phyloP scores from a whole-genome alignment of 2,888 invertebrate genomes.

The Malthinus flaveolus region DNA sequence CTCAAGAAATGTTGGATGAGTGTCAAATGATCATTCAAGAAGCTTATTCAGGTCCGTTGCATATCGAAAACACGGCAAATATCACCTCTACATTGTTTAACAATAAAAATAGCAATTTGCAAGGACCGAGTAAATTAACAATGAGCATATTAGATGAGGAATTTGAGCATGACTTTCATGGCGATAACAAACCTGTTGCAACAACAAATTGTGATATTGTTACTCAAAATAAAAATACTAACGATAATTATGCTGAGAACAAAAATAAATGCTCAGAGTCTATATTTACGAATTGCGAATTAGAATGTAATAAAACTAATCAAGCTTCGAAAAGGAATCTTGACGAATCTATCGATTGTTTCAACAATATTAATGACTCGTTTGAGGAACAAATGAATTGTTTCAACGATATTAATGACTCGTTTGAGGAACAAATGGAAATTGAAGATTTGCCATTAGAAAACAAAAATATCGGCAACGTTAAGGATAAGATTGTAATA shows the following conservation, averaged over 20 bases:
- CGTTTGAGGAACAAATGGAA: constrained; percentile 10
- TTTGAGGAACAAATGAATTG: constrained; percentile 16
- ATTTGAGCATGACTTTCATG: constrained; percentile 11
- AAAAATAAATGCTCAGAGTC: constrained; percentile 20
- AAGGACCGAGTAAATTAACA: constrained; percentile 1
- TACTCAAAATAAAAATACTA: too few relatives aligned
- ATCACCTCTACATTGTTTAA: neutral
- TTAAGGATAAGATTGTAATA: too few relatives aligned
- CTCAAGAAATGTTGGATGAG: constrained; percentile 27
- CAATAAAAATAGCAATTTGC: neutral
- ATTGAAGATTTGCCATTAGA: neutral
- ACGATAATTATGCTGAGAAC: neutral
- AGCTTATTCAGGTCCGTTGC: constrained; percentile 18
- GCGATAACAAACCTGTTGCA: neutral
- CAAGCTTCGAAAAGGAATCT: neutral
- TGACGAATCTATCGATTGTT: constrained; percentile 14
- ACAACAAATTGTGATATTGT: neutral
- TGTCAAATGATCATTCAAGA: constrained; percentile 27
- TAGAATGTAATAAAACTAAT: neutral
- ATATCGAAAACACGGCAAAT: constrained; percentile 15
- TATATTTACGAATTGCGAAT: constrained; percentile 3
- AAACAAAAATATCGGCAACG: too few relatives aligned
- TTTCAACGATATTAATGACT: constrained; percentile 19
- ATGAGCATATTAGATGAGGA: constrained; percentile 7
- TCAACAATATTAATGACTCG: constrained; percentile 18